A percentile compares a stretch with the other conserved stretches of the same genome.
Conservation (phyloP, 1,140 invertebrate species). For the Euura lappo region DNA sequence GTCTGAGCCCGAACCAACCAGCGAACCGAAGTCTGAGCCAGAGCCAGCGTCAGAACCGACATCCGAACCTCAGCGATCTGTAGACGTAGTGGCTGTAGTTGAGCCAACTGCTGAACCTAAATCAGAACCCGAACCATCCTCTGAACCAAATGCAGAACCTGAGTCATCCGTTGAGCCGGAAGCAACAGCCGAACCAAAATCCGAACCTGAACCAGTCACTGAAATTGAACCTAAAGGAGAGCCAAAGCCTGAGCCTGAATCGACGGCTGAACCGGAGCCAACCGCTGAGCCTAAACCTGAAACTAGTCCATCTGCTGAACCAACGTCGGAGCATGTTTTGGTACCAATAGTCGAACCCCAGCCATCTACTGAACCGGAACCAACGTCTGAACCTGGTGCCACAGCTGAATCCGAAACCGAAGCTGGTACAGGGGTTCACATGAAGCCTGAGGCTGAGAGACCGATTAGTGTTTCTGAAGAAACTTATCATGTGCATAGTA, state of each 20-base stretch:
- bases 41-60: conserved; percentile 30
- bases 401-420: conserved; percentile 34
- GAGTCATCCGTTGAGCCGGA: conserved; percentile 28
- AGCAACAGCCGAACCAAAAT: conserved; percentile 27
- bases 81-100: conserved; percentile 5
- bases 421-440: neutral
- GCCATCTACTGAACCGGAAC: neutral
- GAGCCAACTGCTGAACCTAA: conserved; percentile 39
- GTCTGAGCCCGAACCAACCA: conserved; percentile 33
- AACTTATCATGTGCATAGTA: neutral
- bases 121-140: conserved; percentile 32
- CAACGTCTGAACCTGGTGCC: conserved; percentile 24
- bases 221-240: conserved; percentile 29
- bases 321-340: conserved; percentile 29
- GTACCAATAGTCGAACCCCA: neutral
- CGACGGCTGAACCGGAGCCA: conserved; percentile 22
- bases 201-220: conserved; percentile 23
- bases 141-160: conserved; percentile 29
- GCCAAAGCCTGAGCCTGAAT: conserved; percentile 44
- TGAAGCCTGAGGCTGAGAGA: neutral
- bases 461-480: neutral
- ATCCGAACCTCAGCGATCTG: conserved; percentile 20
- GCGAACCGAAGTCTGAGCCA: conserved; percentile 49
- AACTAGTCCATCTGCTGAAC: conserved; percentile 25
- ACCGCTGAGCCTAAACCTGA: conserved; percentile 23